Percentiles rank a stretch among this genome's conserved stretches.
Evolutionary conservation across 1,140 invertebrate genomes (phyloP).

Genomic region (Batillaria attramentaria): DNA sequence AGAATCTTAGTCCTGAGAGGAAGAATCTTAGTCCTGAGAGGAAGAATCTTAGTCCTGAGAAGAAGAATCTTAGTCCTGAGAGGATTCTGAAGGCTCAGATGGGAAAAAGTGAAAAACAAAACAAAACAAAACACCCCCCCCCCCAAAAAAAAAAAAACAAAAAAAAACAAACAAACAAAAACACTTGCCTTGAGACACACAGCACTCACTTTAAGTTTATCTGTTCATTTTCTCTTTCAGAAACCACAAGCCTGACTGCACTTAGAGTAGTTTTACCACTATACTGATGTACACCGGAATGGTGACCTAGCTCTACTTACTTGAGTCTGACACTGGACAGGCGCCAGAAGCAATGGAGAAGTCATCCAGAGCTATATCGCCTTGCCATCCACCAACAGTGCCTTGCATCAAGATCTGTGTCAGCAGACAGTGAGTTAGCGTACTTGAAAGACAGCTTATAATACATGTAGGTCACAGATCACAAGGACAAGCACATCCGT

Average conservation of each 20-base stretch:
- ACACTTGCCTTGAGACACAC: neutral
- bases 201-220: neutral
- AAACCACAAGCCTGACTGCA: neutral
- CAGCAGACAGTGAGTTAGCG: neutral
- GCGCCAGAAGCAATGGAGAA: slow-evolving; percentile 69
- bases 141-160: neutral
- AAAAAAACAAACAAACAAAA: neutral
- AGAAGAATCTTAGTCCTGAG: no score
- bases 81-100: no score
- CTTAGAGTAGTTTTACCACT: neutral
- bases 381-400: slow-evolving; percentile 54
- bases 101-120: neutral
- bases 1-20: no score
- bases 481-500: no score
- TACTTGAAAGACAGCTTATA: neutral
- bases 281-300: neutral
- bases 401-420: slow-evolving; percentile 60
- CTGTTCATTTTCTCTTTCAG: neutral
- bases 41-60: no score
- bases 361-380: slow-evolving; percentile 69
- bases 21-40: no score
- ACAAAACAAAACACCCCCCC: neutral
- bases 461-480: neutral
- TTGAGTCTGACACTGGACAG: slow-evolving; percentile 48
- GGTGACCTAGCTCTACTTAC: neutral